Evolutionary conservation across 2,797 vertebrate genomes (phyloP).

Genomic region (Tachyglossus aculeatus): DNA sequence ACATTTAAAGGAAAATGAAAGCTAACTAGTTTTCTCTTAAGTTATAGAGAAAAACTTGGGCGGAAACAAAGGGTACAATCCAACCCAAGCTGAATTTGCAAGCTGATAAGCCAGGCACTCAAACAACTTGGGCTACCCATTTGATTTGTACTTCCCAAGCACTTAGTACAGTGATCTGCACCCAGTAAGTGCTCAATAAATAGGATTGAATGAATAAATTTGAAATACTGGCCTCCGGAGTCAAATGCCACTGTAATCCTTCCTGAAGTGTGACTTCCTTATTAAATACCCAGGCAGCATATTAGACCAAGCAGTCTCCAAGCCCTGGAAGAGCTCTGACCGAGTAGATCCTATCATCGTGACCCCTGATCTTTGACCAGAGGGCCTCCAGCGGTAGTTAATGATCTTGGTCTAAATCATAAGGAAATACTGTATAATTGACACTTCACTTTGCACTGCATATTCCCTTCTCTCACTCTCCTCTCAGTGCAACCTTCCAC

Average conservation of each 20-base stretch:
- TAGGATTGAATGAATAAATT: no score
- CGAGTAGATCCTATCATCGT: neutral
- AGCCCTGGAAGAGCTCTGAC: neutral
- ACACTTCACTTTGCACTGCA: neutral
- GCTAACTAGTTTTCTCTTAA: neutral
- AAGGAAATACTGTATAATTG: neutral
- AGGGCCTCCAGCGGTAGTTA: neutral
- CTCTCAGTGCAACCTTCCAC: no score
- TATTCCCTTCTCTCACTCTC: neutral
- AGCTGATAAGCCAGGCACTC: neutral
- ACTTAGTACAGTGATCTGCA: no score
- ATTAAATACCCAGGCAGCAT: neutral
- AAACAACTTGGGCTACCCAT: fast-evolving
- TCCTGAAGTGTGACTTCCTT: neutral
- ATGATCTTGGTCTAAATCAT: neutral
- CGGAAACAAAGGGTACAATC: neutral
- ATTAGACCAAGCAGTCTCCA: neutral
- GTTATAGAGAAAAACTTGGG: neutral
- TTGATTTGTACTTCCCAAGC: no score
- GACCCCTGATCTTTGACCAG: neutral
- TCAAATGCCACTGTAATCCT: neutral
- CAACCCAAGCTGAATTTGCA: neutral
- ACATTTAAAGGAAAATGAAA: neutral
- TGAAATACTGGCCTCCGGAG: neutral
- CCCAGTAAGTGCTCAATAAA: no score